Conservation (phyloP, 2,797 vertebrate genomes). For the Poliocrania exsul region DNA sequence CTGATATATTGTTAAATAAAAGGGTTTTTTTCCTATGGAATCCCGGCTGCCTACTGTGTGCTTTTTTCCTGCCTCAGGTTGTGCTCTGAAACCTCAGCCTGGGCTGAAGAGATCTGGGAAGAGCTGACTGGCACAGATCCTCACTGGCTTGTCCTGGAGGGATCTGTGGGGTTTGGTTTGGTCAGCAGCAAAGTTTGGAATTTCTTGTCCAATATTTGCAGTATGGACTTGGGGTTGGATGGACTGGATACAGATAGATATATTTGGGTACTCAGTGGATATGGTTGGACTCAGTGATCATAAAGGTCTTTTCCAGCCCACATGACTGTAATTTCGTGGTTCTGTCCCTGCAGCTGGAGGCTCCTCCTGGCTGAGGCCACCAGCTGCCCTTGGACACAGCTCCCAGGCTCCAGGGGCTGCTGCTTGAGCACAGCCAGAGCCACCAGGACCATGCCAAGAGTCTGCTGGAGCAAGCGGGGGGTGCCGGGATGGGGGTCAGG, state of each 20-base stretch:
- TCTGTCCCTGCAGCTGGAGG: not conserved
- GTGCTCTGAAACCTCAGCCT: not conserved
- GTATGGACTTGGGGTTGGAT: not conserved
- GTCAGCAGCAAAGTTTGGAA: not conserved
- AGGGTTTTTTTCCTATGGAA: constrained; percentile 80
- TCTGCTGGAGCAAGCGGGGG: not conserved
- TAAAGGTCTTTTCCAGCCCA: not conserved
- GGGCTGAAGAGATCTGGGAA: not conserved
- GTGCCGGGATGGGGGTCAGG: not conserved
- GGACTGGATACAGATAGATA: not conserved
- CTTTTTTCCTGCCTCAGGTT: constrained; percentile 16
- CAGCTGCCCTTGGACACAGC: not conserved
- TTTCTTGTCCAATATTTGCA: not conserved
- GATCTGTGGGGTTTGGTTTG: not conserved
- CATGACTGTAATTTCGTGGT: no score
- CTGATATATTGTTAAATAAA: constrained; percentile 82
- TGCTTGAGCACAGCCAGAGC: not conserved
- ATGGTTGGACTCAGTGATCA: not conserved
- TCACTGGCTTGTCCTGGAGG: rapidly evolving
- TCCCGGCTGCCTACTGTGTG: not conserved
- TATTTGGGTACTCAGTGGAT: not conserved
- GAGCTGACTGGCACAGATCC: rapidly evolving
- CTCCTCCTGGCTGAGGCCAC: not conserved
- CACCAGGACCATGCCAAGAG: not conserved
- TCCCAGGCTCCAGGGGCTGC: not conserved